Percentiles rank a stretch among this genome's conserved stretches.
Evolutionary conservation across 2,113 vertebrate genomes (phyloP).

Genomic region (Morone chrysops): DNA sequence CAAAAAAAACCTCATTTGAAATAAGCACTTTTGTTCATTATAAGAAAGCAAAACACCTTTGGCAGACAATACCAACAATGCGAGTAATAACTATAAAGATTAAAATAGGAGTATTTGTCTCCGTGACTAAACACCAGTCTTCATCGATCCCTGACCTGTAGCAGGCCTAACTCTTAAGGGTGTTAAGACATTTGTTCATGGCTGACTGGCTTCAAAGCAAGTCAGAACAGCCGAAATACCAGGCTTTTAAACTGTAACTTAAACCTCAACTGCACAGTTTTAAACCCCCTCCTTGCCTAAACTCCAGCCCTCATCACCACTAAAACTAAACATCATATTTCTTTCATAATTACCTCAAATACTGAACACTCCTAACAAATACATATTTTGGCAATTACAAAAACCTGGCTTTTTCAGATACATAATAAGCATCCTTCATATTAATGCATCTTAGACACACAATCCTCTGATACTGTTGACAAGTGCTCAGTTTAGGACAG

Average conservation of each 20-base stretch:
- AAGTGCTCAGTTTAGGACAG: conserved; percentile 1
- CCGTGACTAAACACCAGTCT: conserved; percentile 5
- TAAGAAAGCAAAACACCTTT: background rate
- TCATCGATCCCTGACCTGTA: conserved; percentile 19
- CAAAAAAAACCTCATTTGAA: background rate
- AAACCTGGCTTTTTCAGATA: background rate
- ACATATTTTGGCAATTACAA: background rate
- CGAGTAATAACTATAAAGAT: background rate
- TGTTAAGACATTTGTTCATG: conserved; percentile 39
- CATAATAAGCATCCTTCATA: background rate
- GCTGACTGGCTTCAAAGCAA: conserved; percentile 42
- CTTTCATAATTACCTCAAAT: conserved; percentile 20
- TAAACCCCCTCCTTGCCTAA: conserved; percentile 9
- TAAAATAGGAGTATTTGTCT: background rate
- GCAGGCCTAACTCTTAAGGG: conserved; percentile 12
- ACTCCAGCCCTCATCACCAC: conserved; percentile 11
- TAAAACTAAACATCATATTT: conserved; percentile 47
- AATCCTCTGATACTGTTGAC: background rate
- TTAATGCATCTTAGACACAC: conserved; percentile 6
- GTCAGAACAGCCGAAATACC: conserved; percentile 34
- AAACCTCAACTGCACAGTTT: conserved; percentile 29
- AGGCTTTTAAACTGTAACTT: conserved; percentile 60
- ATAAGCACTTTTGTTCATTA: background rate
- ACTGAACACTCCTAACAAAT: background rate
- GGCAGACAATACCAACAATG: background rate